Evolutionary conservation across 2,113 vertebrate species (phyloP).

Genomic region (Alethe castanea): DNA sequence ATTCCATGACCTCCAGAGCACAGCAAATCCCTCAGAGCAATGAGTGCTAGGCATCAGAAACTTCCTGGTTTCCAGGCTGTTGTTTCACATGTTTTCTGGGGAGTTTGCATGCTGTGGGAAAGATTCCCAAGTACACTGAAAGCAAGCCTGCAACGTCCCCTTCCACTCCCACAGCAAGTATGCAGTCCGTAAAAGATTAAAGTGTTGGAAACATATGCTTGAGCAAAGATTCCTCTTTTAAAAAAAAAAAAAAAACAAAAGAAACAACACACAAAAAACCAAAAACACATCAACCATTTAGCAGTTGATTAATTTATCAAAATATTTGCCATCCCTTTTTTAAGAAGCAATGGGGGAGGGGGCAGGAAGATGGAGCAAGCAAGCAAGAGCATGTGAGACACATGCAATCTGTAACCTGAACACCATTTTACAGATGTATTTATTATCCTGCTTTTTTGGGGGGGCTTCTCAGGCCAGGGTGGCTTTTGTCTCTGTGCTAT

Average conservation of each 20-base stretch:
- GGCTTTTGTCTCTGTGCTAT: neutral
- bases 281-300: neutral
- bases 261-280: neutral
- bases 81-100: neutral
- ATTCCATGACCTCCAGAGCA: neutral
- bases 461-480: conserved; percentile 1
- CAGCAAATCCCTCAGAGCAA: conserved; percentile 30
- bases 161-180: conserved; percentile 28
- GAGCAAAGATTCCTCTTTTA: neutral
- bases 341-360: neutral
- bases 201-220: neutral
- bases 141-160: conserved; percentile 45
- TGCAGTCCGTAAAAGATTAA: conserved; percentile 14
- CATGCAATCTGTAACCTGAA: neutral
- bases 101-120: conserved; percentile 28
- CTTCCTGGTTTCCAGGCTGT: neutral
- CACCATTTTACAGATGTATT: neutral
- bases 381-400: accelerated
- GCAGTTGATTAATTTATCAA: neutral
- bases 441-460: neutral
- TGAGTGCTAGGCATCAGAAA: conserved; percentile 12
- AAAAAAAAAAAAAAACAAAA: neutral
- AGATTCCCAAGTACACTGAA: conserved; percentile 39
- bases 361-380: accelerated
- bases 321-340: neutral